Conservation (phyloP, 2,888 invertebrate species). For the Halictus quadricinctus region DNA sequence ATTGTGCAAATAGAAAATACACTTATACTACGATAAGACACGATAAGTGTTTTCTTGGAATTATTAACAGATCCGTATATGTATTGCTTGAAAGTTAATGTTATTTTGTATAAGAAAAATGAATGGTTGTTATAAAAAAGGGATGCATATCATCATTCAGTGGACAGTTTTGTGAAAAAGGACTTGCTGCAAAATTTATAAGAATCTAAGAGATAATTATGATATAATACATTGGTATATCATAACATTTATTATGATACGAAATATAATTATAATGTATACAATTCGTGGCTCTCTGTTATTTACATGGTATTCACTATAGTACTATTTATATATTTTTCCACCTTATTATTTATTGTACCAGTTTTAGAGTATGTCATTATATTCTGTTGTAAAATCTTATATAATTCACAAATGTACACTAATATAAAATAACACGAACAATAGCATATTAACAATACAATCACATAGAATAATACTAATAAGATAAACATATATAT, state of each 20-base stretch:
- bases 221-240: not conserved
- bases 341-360: not conserved
- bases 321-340: too few species aligned
- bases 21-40: not conserved
- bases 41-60: not conserved
- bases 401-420: not conserved
- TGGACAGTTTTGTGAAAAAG: not conserved
- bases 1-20: not conserved
- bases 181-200: not conserved
- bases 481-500: not conserved
- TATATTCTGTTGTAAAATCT: not conserved
- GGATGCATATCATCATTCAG: not conserved
- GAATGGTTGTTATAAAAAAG: not conserved
- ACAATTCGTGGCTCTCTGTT: not conserved
- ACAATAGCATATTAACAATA: not conserved
- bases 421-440: not conserved
- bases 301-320: not conserved
- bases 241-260: not conserved
- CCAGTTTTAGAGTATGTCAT: not conserved
- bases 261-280: not conserved
- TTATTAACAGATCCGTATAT: not conserved
- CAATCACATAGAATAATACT: not conserved
- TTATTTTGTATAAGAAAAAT: not conserved
- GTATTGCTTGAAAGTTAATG: not conserved
- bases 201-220: not conserved